Evolutionary conservation across 2,797 vertebrate genomes (phyloP).

Genomic region (Clarias laeviceps): DNA sequence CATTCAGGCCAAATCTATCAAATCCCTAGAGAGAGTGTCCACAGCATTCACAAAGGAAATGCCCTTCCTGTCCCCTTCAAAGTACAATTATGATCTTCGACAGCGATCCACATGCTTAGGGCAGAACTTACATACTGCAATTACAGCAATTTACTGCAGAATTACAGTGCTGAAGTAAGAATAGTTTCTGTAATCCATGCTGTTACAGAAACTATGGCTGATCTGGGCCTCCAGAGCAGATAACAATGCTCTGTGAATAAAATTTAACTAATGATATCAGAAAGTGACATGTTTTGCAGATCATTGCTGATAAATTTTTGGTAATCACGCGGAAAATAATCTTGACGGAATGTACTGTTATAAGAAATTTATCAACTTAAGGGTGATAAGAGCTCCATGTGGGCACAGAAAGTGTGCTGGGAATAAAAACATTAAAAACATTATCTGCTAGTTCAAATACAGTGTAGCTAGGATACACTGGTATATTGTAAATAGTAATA

Average conservation of each 20-base stretch:
- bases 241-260: not conserved
- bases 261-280: not conserved
- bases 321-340: not conserved
- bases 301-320: not conserved
- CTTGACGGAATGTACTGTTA: not conserved
- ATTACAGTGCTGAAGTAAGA: not conserved
- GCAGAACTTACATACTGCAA: slow-evolving; percentile 47
- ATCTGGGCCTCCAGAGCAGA: not conserved
- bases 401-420: not conserved
- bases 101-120: slow-evolving; percentile 44
- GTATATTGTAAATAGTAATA: no score
- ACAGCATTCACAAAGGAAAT: slow-evolving; percentile 55
- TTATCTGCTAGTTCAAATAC: no score
- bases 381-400: not conserved
- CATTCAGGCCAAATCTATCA: slow-evolving; percentile 48
- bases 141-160: slow-evolving; percentile 49
- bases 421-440: no score
- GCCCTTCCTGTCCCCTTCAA: slow-evolving; percentile 53
- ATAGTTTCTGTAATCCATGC: not conserved
- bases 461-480: no score
- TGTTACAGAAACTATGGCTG: not conserved
- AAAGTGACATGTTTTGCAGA: not conserved
- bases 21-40: slow-evolving; percentile 37
- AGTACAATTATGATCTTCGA: slow-evolving; percentile 40
- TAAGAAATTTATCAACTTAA: not conserved